These are phyloP conservation scores for Tubulanus polymorphus DNA, from an alignment of 2,888 invertebrate species.

Conservation along the genomic window DNA sequence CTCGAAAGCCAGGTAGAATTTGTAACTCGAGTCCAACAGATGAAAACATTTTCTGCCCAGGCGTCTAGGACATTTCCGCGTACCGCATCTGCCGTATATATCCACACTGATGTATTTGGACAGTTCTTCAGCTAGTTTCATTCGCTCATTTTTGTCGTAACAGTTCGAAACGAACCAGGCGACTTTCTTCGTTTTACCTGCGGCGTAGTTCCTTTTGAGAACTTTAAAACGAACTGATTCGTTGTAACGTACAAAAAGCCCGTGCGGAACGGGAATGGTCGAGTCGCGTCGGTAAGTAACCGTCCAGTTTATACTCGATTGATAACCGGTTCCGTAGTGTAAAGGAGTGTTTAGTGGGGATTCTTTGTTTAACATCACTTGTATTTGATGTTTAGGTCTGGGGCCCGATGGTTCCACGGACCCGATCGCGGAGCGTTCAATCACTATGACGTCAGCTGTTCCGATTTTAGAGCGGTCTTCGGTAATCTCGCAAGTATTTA, in stretches of 20 bases:
- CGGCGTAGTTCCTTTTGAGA: conserved; percentile 41
- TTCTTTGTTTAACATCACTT: too few species aligned
- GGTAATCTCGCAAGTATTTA: too few species aligned
- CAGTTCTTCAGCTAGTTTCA: conserved; percentile 78
- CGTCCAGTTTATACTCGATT: too few species aligned
- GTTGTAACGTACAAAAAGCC: conserved; percentile 78
- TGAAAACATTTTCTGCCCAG: conserved; percentile 74
- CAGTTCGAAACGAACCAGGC: conserved; percentile 97
- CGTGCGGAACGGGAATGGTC: conserved; percentile 91
- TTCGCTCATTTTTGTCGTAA: conserved; percentile 79
- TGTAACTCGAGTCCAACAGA: conserved; percentile 83
- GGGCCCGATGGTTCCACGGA: too few species aligned
- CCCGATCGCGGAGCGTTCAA: too few species aligned
- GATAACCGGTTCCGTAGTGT: too few species aligned
- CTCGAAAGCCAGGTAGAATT: conserved; percentile 92
- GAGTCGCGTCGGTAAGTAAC: conserved; percentile 90
- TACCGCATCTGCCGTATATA: conserved; percentile 82
- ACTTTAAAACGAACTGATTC: conserved; percentile 1
- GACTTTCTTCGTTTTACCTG: conserved; percentile 84
- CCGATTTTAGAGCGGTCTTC: too few species aligned
- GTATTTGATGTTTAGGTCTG: too few species aligned
- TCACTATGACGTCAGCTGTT: too few species aligned
- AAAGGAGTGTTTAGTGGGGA: not conserved
- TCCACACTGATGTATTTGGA: conserved; percentile 81
- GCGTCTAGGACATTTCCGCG: conserved; percentile 66